Conservation (phyloP, 2,888 invertebrate genomes). For the Drosophila neotestacea region DNA sequence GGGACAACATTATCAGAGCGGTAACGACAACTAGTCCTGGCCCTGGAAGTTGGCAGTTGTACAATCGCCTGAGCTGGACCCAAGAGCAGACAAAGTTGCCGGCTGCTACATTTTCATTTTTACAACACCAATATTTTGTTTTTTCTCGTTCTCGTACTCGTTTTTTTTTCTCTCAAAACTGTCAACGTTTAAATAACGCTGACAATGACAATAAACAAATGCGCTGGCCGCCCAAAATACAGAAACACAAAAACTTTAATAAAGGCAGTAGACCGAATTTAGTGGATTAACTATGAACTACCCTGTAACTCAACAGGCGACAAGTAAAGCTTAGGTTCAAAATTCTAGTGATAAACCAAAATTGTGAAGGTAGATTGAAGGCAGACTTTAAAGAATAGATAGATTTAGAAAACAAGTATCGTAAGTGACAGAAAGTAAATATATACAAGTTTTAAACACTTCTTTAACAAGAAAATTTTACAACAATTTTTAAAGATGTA, state of each 20-base stretch:
- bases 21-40: slow-evolving; percentile 10
- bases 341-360: neutral
- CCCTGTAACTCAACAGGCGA: slow-evolving; percentile 4
- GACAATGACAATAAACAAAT: slow-evolving; percentile 79
- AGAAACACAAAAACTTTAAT: slow-evolving; percentile 57
- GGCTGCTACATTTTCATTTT: slow-evolving; percentile 47
- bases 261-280: neutral
- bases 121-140: slow-evolving; percentile 15
- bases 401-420: no score
- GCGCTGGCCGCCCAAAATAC: slow-evolving; percentile 53
- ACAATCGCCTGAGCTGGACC: slow-evolving; percentile 34
- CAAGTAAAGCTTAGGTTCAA: neutral
- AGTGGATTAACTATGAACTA: neutral
- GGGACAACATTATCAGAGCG: neutral
- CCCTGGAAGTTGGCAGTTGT: slow-evolving; percentile 29
- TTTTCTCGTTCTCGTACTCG: neutral
- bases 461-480: no score
- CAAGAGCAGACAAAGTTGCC: slow-evolving; percentile 49
- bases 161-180: slow-evolving; percentile 49
- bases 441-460: neutral
- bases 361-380: no score
- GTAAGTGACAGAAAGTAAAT: no score
- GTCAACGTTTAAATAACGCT: slow-evolving; percentile 79
- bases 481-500: no score
- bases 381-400: no score